Conservation (phyloP, 2,797 vertebrate species). For the Sylvia borin region DNA sequence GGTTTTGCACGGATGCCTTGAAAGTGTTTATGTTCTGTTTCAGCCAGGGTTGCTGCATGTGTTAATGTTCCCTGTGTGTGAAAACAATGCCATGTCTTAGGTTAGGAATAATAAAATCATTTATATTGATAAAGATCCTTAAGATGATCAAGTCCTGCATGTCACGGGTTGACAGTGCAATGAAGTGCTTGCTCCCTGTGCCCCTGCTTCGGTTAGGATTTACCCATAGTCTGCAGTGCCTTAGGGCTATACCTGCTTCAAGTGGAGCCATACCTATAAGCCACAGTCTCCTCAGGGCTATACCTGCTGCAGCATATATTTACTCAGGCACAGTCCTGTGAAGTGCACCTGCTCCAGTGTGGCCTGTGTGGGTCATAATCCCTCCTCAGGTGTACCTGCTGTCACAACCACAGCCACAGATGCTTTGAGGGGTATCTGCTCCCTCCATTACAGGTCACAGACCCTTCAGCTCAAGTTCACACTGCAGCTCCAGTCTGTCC, state of each 20-base stretch:
- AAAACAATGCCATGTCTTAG: not conserved
- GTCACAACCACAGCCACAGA: not conserved
- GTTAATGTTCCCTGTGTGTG: rapidly evolving
- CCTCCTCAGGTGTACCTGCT: not conserved
- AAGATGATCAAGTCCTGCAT: rapidly evolving
- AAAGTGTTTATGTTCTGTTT: not conserved
- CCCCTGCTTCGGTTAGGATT: not conserved
- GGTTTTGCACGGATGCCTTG: not conserved
- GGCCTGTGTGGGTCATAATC: too few relatives aligned
- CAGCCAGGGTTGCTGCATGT: not conserved
- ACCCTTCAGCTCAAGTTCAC: not conserved
- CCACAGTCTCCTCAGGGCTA: not conserved
- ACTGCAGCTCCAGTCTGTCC: not conserved
- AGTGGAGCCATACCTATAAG: not conserved
- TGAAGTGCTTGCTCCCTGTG: not conserved
- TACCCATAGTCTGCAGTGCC: not conserved
- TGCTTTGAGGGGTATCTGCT: not conserved
- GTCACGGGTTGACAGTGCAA: not conserved
- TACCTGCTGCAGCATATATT: not conserved
- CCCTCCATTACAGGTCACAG: not conserved
- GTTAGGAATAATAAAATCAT: not conserved
- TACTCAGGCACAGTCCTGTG: not conserved
- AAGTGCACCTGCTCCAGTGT: not conserved
- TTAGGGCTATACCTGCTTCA: not conserved
- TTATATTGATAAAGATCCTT: not conserved